These are phyloP conservation scores for Agonopterix subpropinquella DNA, from an alignment of 2,888 invertebrate genomes.

Conservation along the genomic window DNA sequence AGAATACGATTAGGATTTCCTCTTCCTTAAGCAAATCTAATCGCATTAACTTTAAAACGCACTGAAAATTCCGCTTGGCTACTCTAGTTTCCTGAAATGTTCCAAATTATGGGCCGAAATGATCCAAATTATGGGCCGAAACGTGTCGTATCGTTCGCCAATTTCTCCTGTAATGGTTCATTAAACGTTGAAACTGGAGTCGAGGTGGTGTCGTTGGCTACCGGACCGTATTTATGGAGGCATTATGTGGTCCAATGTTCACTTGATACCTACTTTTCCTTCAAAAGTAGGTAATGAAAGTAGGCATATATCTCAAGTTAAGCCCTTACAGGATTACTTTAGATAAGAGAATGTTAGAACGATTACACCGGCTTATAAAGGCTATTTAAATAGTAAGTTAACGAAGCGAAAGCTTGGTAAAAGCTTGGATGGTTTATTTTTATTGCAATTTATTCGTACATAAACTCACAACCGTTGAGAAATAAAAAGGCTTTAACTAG, in stretches of 20 bases:
- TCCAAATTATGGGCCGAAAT: conserved; percentile 16
- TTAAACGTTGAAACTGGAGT: conserved; percentile 48
- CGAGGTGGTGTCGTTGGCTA: conserved; percentile 29
- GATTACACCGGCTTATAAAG: too few relatives aligned
- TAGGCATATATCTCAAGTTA: too few relatives aligned
- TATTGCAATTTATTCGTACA: too few relatives aligned
- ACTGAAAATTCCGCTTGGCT: conserved; percentile 19
- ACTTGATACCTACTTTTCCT: not conserved
- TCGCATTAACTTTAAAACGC: conserved; percentile 16
- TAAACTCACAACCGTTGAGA: too few relatives aligned
- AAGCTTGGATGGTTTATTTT: too few relatives aligned
- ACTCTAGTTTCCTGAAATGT: conserved; percentile 18
- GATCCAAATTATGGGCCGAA: conserved; percentile 21
- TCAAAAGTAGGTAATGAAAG: too few relatives aligned
- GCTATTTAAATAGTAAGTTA: too few relatives aligned
- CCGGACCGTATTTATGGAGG: conserved; percentile 21
- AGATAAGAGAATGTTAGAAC: too few relatives aligned
- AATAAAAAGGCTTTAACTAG: too few relatives aligned
- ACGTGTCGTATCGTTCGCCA: conserved; percentile 42
- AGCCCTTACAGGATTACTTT: too few relatives aligned
- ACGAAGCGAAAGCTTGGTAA: too few relatives aligned
- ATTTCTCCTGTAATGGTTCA: conserved; percentile 52
- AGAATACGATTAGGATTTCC: not conserved
- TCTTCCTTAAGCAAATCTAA: conserved; percentile 9
- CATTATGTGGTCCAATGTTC: conserved; percentile 19